Percentiles rank a stretch among this genome's conserved stretches.
Conservation (phyloP, 2,113 vertebrate genomes). For the Coregonus clupeaformis region DNA sequence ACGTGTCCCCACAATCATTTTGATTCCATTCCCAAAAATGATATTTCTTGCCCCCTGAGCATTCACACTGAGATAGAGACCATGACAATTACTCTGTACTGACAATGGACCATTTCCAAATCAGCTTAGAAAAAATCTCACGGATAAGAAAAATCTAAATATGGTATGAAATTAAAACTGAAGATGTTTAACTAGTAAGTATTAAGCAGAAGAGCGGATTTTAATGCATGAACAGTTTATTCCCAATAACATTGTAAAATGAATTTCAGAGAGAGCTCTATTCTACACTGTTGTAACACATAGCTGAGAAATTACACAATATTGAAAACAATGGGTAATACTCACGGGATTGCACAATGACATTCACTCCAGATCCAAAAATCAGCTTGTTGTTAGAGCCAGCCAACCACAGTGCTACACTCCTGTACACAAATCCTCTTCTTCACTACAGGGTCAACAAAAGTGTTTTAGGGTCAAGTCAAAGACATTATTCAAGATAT, state of each 20-base stretch:
- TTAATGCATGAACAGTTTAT: background rate
- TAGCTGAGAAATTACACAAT: background rate
- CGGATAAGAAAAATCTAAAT: background rate
- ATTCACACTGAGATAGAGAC: constrained; percentile 15
- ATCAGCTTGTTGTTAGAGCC: constrained; percentile 9
- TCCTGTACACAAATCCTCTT: constrained; percentile 20
- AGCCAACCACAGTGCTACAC: constrained; percentile 25
- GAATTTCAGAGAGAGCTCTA: background rate
- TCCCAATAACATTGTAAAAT: background rate
- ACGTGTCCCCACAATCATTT: constrained; percentile 23
- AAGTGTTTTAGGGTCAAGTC: background rate
- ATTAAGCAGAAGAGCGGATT: too few relatives aligned
- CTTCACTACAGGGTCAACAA: background rate
- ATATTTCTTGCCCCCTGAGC: constrained; percentile 4
- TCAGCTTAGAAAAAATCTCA: background rate
- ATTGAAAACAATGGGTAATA: constrained; percentile 8
- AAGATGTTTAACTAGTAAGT: background rate
- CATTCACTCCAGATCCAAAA: constrained; percentile 33
- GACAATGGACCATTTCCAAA: background rate
- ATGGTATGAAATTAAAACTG: background rate
- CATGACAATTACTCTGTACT: constrained; percentile 1
- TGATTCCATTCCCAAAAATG: constrained; percentile 22
- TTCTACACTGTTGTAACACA: background rate
- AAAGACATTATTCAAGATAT: background rate
- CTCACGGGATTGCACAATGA: constrained; percentile 33